phyloP scores from a whole-genome alignment of 2,888 invertebrate species.

The Anthrax anthrax region DNA sequence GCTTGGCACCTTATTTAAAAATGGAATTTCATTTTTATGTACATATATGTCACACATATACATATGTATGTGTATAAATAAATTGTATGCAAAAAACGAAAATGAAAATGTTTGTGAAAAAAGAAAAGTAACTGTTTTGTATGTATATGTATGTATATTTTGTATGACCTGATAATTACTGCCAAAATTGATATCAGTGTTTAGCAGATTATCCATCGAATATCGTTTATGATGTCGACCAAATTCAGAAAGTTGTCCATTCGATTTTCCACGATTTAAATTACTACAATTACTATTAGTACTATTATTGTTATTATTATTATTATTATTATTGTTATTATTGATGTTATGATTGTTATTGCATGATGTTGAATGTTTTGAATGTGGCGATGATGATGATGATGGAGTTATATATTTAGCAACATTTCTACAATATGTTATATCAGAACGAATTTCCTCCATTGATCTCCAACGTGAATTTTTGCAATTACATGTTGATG shows the following conservation, averaged over 20 bases:
- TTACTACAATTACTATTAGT: neutral
- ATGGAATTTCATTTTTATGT: too few relatives aligned
- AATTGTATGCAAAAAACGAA: too few relatives aligned
- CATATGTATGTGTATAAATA: too few relatives aligned
- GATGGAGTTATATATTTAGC: neutral
- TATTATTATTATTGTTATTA: neutral
- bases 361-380: too few relatives aligned
- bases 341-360: too few relatives aligned
- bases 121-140: too few relatives aligned
- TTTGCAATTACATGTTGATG: neutral
- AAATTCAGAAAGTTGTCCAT: conserved; percentile 1
- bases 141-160: too few relatives aligned
- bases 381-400: neutral
- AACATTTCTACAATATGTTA: neutral
- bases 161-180: too few relatives aligned
- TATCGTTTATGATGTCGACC: conserved; percentile 1
- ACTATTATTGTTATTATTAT: neutral
- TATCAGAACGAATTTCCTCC: neutral
- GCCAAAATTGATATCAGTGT: neutral
- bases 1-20: too few relatives aligned
- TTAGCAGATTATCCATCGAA: conserved; percentile 3
- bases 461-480: neutral
- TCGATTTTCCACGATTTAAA: neutral
- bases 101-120: too few relatives aligned
- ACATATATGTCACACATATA: too few relatives aligned